Conservation (phyloP, 2,113 vertebrate species). For the Sinocyclocheilus anshuiensis region DNA sequence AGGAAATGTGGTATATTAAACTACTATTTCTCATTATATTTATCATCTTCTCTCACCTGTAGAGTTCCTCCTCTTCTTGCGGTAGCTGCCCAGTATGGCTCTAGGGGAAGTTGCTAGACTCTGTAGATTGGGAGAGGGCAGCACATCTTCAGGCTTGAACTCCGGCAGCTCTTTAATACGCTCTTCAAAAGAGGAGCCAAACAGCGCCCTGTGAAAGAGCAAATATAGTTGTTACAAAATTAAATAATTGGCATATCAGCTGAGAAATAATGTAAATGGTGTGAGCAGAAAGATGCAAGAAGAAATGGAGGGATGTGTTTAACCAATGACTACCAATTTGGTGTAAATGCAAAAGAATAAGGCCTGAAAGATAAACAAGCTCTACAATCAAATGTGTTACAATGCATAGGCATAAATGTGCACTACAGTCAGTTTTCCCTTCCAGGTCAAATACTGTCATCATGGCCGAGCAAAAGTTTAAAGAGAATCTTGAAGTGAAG, state of each 20-base stretch:
- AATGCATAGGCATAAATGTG: neutral
- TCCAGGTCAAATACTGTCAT: neutral
- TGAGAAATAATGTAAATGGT: no score
- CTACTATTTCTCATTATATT: no score
- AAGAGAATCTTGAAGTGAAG: neutral
- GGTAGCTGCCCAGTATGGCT: slow-evolving; percentile 90
- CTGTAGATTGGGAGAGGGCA: slow-evolving; percentile 89
- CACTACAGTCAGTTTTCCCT: neutral
- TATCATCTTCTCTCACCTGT: slow-evolving; percentile 74
- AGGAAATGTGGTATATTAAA: no score
- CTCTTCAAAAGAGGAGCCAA: slow-evolving; percentile 82
- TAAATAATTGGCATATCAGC: no score
- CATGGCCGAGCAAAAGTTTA: no score
- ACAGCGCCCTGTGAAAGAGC: slow-evolving; percentile 78
- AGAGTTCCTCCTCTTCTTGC: slow-evolving; percentile 90
- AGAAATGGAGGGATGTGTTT: no score
- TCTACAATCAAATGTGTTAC: neutral
- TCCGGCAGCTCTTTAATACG: slow-evolving; percentile 90
- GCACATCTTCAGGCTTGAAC: slow-evolving; percentile 88
- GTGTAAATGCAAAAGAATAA: neutral
- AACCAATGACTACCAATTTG: neutral
- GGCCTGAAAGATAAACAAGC: neutral
- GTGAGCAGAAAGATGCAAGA: no score
- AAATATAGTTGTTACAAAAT: neutral
- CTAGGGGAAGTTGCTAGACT: slow-evolving; percentile 88